Conservation (phyloP, 2,113 vertebrate species). For the Perognathus longimembris region DNA sequence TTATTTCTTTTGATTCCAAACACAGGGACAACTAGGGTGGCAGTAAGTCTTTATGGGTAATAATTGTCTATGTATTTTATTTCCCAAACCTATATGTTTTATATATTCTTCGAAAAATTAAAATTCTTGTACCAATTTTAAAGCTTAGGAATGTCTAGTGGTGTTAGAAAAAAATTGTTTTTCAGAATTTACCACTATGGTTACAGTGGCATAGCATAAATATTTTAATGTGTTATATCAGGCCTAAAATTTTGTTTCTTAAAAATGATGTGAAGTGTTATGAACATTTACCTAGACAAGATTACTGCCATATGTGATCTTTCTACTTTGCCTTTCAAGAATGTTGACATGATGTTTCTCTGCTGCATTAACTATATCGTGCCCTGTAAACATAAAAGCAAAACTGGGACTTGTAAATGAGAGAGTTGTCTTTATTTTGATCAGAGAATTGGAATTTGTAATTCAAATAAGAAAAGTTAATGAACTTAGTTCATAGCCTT, state of each 20-base stretch:
- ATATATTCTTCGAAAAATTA: constrained; percentile 63
- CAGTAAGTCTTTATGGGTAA: background rate
- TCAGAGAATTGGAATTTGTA: constrained; percentile 86
- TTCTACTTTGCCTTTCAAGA: constrained; percentile 79
- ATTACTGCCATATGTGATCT: constrained; percentile 77
- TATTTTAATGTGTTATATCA: constrained; percentile 74
- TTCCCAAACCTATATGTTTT: constrained; percentile 55
- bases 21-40: background rate
- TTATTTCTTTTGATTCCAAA: background rate
- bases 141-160: constrained; percentile 1
- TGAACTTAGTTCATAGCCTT: constrained; percentile 84
- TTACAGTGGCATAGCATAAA: constrained; percentile 30
- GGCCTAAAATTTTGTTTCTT: constrained; percentile 61
- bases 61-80: constrained; percentile 34
- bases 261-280: constrained; percentile 71
- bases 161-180: constrained; percentile 71
- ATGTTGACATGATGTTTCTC: constrained; percentile 75
- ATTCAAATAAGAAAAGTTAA: constrained; percentile 88
- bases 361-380: constrained; percentile 83
- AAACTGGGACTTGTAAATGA: constrained; percentile 84
- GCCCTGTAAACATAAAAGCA: constrained; percentile 83
- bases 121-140: constrained; percentile 74
- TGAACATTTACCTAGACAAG: background rate
- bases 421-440: constrained; percentile 80
- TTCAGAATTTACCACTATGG: constrained; percentile 29